Evolutionary conservation across 2,888 invertebrate species (phyloP).

Genomic region (Calliphora vomitoria): DNA sequence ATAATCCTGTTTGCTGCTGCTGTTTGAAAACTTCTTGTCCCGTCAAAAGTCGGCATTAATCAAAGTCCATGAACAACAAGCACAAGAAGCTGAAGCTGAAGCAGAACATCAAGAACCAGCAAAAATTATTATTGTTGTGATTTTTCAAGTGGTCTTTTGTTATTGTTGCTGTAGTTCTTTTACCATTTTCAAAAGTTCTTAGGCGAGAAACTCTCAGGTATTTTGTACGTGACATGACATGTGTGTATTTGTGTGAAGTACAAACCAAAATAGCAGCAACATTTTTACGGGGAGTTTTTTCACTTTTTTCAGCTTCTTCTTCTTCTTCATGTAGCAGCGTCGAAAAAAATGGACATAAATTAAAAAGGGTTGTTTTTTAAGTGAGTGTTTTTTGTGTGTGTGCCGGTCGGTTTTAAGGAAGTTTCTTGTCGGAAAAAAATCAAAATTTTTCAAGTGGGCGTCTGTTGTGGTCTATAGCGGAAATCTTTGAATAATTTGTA

Average conservation of each 20-base stretch:
- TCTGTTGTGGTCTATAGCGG: slow-evolving; percentile 56
- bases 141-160: slow-evolving; percentile 31
- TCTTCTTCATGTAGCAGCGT: not conserved
- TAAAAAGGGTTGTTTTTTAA: slow-evolving; percentile 64
- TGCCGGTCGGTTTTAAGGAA: slow-evolving; percentile 22
- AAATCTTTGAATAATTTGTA: slow-evolving; percentile 55
- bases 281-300: slow-evolving; percentile 34
- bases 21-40: not conserved
- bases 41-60: not conserved
- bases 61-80: not conserved
- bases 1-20: not conserved
- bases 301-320: not conserved
- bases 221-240: not conserved
- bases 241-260: not conserved
- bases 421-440: slow-evolving; percentile 46
- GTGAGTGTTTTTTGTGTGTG: not conserved
- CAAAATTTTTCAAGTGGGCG: slow-evolving; percentile 61
- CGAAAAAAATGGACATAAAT: slow-evolving; percentile 8
- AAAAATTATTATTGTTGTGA: slow-evolving; percentile 39
- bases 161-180: slow-evolving; percentile 9
- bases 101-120: slow-evolving; percentile 3
- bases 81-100: not conserved
- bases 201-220: slow-evolving; percentile 41
- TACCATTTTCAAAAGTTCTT: slow-evolving; percentile 4
- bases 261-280: slow-evolving; percentile 28